Evolutionary conservation across 1,140 invertebrate species (phyloP).

Genomic region (Pentalonia nigronervosa): DNA sequence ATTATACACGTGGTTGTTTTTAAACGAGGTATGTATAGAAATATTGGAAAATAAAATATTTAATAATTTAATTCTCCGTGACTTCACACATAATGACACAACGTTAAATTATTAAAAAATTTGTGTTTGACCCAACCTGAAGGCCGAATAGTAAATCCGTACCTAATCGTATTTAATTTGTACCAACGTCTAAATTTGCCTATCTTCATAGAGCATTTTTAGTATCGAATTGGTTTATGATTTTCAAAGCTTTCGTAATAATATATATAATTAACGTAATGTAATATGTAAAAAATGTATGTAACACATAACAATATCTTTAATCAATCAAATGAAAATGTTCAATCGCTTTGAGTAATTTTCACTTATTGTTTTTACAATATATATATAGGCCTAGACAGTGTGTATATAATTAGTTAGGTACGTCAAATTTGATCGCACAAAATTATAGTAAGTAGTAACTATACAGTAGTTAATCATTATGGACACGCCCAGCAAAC

Average conservation of each 20-base stretch:
- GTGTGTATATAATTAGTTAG: neutral
- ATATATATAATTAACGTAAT: neutral
- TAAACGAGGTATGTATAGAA: too few species aligned
- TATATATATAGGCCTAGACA: neutral
- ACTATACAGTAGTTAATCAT: neutral
- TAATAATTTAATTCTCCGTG: too few species aligned
- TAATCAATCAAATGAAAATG: neutral
- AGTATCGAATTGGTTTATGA: neutral
- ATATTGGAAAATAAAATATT: too few species aligned
- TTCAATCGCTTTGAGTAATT: neutral
- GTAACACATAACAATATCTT: neutral
- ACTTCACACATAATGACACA: too few species aligned
- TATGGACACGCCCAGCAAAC: neutral
- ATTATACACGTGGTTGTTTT: too few species aligned
- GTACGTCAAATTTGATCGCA: neutral
- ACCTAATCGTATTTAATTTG: neutral
- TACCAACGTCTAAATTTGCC: neutral
- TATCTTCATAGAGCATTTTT: neutral
- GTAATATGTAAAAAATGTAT: neutral
- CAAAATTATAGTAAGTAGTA: neutral
- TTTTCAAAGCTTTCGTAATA: neutral
- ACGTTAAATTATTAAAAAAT: neutral
- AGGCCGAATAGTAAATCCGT: too few species aligned
- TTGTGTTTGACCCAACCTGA: too few species aligned
- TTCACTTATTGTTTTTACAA: neutral